phyloP scores from a whole-genome alignment of 64 coral and sea anemone genomes.

The Orbicella faveolata region DNA sequence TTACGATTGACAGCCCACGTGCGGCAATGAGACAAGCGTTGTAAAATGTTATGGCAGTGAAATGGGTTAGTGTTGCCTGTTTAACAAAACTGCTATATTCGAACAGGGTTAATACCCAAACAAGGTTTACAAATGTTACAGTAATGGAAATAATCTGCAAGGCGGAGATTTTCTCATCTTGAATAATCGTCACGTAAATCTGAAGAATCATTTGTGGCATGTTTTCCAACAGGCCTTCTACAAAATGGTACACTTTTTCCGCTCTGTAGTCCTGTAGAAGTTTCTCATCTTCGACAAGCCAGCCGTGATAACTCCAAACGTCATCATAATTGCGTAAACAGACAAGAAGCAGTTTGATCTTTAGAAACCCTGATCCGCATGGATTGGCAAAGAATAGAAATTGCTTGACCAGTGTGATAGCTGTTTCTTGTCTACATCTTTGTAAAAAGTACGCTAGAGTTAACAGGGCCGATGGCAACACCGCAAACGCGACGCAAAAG shows the following conservation, averaged over 20 bases:
- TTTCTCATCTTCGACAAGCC: conserved; percentile 30
- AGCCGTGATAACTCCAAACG: conserved; percentile 35
- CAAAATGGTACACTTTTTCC: conserved; percentile 37
- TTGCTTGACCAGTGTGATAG: neutral
- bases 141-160: conserved; percentile 50
- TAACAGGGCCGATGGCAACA: conserved; percentile 41
- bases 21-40: conserved; percentile 47
- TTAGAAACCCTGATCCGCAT: conserved; percentile 63
- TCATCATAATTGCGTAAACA: conserved; percentile 60
- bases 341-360: conserved; percentile 49
- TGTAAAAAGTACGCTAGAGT: conserved; percentile 43
- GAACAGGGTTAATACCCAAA: conserved; percentile 37
- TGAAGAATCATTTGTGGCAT: conserved; percentile 66
- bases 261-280: conserved; percentile 31
- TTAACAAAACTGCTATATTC: conserved; percentile 43
- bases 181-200: conserved; percentile 32
- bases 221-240: conserved; percentile 59
- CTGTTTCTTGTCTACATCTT: neutral
- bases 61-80: neutral
- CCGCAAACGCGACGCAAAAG: conserved; percentile 56
- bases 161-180: conserved; percentile 21
- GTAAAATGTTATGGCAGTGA: conserved; percentile 33
- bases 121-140: conserved; percentile 35
- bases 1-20: conserved; percentile 52
- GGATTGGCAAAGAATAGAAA: conserved; percentile 27